A percentile compares a stretch with the other conserved stretches of the same genome.
Conservation (phyloP, 2,113 vertebrate species). For the Notothenia coriiceps region DNA sequence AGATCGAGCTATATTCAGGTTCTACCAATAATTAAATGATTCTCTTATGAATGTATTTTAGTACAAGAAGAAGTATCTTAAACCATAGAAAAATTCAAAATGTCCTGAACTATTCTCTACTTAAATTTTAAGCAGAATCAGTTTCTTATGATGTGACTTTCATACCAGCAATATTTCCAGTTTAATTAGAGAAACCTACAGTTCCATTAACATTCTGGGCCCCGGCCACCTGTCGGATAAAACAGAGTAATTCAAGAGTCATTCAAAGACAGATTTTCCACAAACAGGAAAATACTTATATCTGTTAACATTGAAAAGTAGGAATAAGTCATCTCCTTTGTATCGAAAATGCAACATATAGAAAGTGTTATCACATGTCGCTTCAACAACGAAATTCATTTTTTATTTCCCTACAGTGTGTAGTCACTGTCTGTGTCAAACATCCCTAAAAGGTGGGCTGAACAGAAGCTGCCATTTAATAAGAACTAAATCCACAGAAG, state of each 20-base stretch:
- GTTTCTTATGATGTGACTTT: not conserved
- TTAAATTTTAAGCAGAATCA: not conserved
- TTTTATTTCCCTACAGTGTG: not conserved
- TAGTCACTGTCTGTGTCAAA: not conserved
- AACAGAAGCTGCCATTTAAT: not conserved
- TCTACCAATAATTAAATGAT: not conserved
- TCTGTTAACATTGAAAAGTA: not conserved
- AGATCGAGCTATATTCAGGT: not conserved
- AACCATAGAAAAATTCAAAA: too few relatives aligned
- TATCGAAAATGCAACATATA: not conserved
- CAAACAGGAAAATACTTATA: not conserved
- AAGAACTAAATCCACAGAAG: not conserved
- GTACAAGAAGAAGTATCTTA: not conserved
- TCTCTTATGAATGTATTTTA: too few relatives aligned
- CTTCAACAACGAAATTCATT: not conserved
- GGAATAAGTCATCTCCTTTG: not conserved
- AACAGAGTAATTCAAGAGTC: not conserved
- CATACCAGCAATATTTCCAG: not conserved
- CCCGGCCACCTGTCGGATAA: not conserved
- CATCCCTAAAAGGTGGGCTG: not conserved
- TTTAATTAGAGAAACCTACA: not conserved
- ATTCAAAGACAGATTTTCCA: not conserved
- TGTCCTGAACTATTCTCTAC: not conserved
- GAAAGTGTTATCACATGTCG: not conserved
- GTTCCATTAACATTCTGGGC: too few relatives aligned